Percentiles rank a stretch among this genome's conserved stretches.
Evolutionary conservation across 2,113 vertebrate species (phyloP).

Genomic region (Edolisoma coerulescens): DNA sequence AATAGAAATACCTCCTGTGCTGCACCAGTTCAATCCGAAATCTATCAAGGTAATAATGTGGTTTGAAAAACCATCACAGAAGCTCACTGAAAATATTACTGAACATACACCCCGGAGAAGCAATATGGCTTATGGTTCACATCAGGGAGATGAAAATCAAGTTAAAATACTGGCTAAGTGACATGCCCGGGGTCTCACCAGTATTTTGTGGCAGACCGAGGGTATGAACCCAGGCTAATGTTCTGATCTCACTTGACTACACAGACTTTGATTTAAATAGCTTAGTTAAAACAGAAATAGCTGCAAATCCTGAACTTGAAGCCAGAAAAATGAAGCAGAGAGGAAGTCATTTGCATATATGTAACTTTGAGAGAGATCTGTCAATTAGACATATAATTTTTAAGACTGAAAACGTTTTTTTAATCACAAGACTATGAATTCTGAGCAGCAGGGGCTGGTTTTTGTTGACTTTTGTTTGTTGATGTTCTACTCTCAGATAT

Average conservation of each 20-base stretch:
- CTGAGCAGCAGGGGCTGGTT: neutral
- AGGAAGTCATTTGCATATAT: neutral
- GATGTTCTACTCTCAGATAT: neutral
- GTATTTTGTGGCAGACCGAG: neutral
- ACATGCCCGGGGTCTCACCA: neutral
- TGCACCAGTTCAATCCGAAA: neutral
- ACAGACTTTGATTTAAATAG: neutral
- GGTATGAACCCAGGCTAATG: neutral
- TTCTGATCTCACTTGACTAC: neutral
- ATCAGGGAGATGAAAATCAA: neutral
- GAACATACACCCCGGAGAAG: neutral
- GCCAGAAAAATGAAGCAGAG: neutral
- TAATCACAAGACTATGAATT: neutral
- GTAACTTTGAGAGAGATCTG: neutral
- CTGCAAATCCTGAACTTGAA: neutral
- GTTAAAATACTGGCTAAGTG: neutral
- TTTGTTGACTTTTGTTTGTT: neutral
- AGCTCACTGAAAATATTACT: constrained; percentile 1
- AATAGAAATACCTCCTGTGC: neutral
- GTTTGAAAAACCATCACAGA: constrained; percentile 31
- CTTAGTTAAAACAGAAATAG: neutral
- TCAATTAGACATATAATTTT: neutral
- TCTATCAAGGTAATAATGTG: constrained; percentile 3
- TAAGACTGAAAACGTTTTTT: neutral
- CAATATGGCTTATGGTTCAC: neutral